Evolutionary conservation across 2,797 vertebrate genomes (phyloP).

Genomic region (Neosilurus hyrtlii): DNA sequence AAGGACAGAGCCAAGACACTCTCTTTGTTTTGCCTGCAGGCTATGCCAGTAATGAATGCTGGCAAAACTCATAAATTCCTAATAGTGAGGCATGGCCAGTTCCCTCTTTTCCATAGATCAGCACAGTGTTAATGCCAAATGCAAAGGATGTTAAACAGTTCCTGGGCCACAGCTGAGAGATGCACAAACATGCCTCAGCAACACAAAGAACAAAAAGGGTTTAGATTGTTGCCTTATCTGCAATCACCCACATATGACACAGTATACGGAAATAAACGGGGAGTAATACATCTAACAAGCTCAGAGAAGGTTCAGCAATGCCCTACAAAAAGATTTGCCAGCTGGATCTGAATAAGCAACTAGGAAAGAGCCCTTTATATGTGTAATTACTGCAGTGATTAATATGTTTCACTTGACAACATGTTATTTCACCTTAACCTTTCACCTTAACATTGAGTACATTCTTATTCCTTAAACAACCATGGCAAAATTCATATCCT

Average conservation of each 20-base stretch:
- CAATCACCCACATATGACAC: constrained; percentile 27
- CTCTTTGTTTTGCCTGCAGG: constrained; percentile 58
- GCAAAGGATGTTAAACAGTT: constrained; percentile 51
- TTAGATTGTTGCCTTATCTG: constrained; percentile 44
- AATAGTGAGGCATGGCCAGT: constrained; percentile 47
- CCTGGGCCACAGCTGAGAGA: constrained; percentile 39
- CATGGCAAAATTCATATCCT: too few species aligned
- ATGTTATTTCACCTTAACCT: too few species aligned
- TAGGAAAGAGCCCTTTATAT: too few species aligned
- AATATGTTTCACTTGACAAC: too few species aligned
- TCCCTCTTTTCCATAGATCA: constrained; percentile 51
- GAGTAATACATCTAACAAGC: neutral
- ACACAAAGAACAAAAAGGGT: constrained; percentile 25
- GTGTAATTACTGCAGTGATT: too few species aligned
- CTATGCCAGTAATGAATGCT: constrained; percentile 56
- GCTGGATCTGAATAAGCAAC: too few species aligned
- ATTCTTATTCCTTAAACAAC: too few species aligned
- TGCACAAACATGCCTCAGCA: constrained; percentile 35
- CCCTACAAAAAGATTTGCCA: too few species aligned
- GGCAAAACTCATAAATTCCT: constrained; percentile 60
- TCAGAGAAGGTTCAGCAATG: neutral
- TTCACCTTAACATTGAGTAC: too few species aligned
- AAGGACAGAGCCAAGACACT: constrained; percentile 56
- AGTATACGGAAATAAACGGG: constrained; percentile 1
- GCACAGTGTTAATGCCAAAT: constrained; percentile 40